Evolutionary conservation across 2,797 vertebrate genomes (phyloP).

Genomic region (Enteromius radiatus): DNA sequence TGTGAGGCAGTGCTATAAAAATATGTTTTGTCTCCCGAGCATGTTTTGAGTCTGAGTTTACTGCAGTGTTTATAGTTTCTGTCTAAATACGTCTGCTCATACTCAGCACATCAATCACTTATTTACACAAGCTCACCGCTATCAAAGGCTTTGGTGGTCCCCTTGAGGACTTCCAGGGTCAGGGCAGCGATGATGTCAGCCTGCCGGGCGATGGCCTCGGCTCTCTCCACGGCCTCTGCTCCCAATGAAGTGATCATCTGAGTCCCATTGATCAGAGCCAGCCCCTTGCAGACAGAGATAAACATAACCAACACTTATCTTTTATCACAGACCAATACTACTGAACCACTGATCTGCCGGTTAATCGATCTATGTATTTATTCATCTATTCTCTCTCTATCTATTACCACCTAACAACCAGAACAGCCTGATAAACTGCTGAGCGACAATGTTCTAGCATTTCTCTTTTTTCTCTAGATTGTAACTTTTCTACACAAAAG

Average conservation of each 20-base stretch:
- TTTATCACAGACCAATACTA: neutral
- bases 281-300: constrained; percentile 81
- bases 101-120: constrained; percentile 20
- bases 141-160: constrained; percentile 97
- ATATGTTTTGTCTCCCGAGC: neutral
- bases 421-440: neutral
- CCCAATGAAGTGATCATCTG: constrained; percentile 99
- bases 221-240: constrained; percentile 93
- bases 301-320: constrained; percentile 1
- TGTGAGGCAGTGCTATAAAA: neutral
- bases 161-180: constrained; percentile 95
- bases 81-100: neutral
- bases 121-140: constrained; percentile 80
- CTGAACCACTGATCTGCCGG: neutral
- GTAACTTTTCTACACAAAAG: too few relatives aligned
- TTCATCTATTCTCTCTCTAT: neutral
- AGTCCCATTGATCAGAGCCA: constrained; percentile 96
- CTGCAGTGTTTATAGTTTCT: constrained; percentile 10
- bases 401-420: neutral
- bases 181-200: constrained; percentile 96
- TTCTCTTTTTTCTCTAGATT: neutral
- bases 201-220: constrained; percentile 88
- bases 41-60: constrained; percentile 8
- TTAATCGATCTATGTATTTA: neutral
- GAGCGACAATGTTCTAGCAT: neutral